These are phyloP conservation scores for Sporophila hypoxantha DNA, from an alignment of 2,113 vertebrate genomes.

Conservation along the genomic window DNA sequence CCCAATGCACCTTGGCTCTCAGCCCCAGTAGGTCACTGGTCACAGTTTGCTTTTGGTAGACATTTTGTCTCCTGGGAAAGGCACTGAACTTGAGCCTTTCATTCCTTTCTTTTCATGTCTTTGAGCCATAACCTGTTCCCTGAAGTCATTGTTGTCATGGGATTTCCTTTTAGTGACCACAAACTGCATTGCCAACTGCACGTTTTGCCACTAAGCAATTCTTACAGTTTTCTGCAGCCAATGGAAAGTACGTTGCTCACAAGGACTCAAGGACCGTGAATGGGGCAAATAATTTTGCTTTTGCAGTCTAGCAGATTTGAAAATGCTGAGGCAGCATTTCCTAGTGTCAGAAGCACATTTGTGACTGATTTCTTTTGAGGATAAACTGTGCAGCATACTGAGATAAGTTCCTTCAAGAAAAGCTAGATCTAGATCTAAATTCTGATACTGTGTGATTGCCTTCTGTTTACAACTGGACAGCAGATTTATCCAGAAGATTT, in stretches of 20 bases:
- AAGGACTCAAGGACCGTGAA: not conserved
- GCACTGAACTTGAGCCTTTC: not conserved
- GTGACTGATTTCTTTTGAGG: not conserved
- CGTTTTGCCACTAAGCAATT: not conserved
- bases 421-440: not conserved
- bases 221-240: not conserved
- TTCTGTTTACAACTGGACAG: not conserved
- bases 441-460: not conserved
- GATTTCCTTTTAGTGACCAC: not conserved
- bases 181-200: not conserved
- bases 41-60: not conserved
- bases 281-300: not conserved
- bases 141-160: not conserved
- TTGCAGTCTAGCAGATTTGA: not conserved
- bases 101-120: not conserved
- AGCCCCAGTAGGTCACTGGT: not conserved
- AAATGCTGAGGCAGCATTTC: not conserved
- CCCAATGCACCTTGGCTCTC: not conserved
- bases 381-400: not conserved
- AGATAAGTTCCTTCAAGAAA: not conserved
- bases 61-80: not conserved
- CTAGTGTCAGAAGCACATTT: not conserved
- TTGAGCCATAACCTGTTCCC: constrained; percentile 5
- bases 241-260: not conserved
- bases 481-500: not conserved